Evolutionary conservation across 2,113 vertebrate genomes (phyloP), one percentile per base, ranked within the genome.

Genomic region (Coracopsis vasa): DNA sequence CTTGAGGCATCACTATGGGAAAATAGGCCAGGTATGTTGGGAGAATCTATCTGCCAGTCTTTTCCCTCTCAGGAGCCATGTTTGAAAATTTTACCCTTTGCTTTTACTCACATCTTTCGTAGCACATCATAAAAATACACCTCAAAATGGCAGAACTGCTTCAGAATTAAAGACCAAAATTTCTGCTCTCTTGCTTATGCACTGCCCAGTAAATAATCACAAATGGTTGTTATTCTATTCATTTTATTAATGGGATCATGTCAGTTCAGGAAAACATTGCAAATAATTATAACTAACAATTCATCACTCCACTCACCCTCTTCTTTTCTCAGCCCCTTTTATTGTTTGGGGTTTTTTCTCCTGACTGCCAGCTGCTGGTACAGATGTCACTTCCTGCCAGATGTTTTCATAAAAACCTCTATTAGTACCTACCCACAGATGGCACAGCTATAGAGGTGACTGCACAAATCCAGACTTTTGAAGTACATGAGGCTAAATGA

Each of bases 311-410:
- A 67, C 41, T 64, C 4, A 0, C 25, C n/a, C 41, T 80, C 53
- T 51, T 75, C 50, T 70, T 70, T 77, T 48, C n/a, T 89, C 88
- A 77, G 37, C 11, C 47, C 81, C 66, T 62, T 60, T 75, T n/a
- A n/a, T 65, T 35, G 42, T 47, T 14, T 80, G 64, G 24, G 41
- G 35, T 16, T 21, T 33, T 16, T 10, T 16, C 51, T 87, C n/a
- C 20, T 28, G 20, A 17, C 56, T 84, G 75, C 61, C 93, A 95
- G 92, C 71, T 97, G 92, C 83, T 95, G 64, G 35, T 75, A 48
- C 88, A 97, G 86, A 90, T 80, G 70, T 71, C 90, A 89, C 60
- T 93, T 95, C 82, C 92, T 95, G 79, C n/a, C 90, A 96, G 91
- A 84, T 92, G 79, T 79, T 84, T 87, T 62, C 73, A 71, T 72